Evolutionary conservation across 2,797 vertebrate species (phyloP), one percentile per base, ranked within the genome.

Genomic region (Sebastolobus alascanus): DNA sequence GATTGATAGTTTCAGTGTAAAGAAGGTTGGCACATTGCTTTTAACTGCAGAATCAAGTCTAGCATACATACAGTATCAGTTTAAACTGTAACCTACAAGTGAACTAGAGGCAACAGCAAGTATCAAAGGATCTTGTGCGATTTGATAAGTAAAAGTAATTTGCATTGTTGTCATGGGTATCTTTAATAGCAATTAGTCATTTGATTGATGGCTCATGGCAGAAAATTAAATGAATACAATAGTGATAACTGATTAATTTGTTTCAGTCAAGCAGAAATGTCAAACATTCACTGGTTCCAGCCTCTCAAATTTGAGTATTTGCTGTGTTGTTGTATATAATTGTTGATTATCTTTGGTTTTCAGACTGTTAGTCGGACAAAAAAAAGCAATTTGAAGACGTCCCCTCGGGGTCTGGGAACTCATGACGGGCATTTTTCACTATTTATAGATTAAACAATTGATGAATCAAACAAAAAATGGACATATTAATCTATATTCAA

Each of bases 401-500:
- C 14, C 18, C 0, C 43, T 18, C 0, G 43, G 43, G 0, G 14
- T 46, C 43, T 46, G 43, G 43, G 14, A 46, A 46, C 43, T 46
- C 43, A 46, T 46, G 43, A 22, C 8, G 2, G 6, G 8, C 31
- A 35, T 37, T 61, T 61, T n/a, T 12, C 31, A 6, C 20, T 7
- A n/a, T 33, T 72, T 55, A 29, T n/a, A 22, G 8, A 20, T 20
- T 40, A 9, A 61, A 69, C 8, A 55, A 8, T 46, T 1, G 5
- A 52, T 60, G 9, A 43, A 33, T 37, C 11, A 31, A 31, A 16
- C 4, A 8, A 5, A 6, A 8, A 20, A 25, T n/a, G 0, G 9
- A 18, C 12, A 68, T 2, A 12, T 31, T 52, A 13, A 38, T 40
- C 3, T 14, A 1, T 56, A 27, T 13, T 33, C 5, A 33, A 13